Percentiles rank a stretch among this genome's conserved stretches.
Evolutionary conservation across 2,888 invertebrate genomes (phyloP).

Genomic region (Tromatobia lineatoria): DNA sequence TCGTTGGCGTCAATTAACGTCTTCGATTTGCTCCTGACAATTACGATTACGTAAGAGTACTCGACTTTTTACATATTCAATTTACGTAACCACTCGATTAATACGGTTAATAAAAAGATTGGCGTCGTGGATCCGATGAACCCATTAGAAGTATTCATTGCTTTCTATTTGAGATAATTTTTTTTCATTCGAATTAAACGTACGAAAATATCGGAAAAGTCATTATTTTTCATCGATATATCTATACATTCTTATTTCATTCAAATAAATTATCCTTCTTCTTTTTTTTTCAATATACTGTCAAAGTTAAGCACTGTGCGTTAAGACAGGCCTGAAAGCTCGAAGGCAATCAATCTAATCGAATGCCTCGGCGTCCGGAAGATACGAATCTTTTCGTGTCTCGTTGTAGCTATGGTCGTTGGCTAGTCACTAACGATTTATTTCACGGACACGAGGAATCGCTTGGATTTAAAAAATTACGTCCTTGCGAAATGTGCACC

Average conservation of each 20-base stretch:
- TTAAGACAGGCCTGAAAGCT: constrained; percentile 21
- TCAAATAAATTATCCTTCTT: neutral
- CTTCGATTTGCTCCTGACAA: neutral
- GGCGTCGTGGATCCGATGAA: neutral
- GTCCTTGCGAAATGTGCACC: neutral
- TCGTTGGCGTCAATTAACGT: neutral
- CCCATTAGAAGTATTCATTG: constrained; percentile 1
- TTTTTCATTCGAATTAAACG: neutral
- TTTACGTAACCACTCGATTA: constrained; percentile 26
- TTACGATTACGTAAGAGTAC: neutral
- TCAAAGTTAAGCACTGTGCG: constrained; percentile 35
- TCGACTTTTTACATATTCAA: neutral
- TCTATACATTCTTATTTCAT: neutral
- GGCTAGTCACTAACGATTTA: constrained; percentile 11
- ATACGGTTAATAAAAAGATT: constrained; percentile 24
- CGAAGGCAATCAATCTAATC: constrained; percentile 9
- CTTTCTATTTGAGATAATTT: neutral
- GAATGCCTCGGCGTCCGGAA: neutral
- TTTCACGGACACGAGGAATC: neutral
- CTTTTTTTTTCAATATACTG: neutral
- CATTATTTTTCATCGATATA: too few species aligned
- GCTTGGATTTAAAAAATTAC: neutral
- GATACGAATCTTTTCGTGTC: neutral
- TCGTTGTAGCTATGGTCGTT: constrained; percentile 36
- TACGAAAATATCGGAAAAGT: neutral